Evolutionary conservation across 2,797 vertebrate species (phyloP), one percentile per base, ranked within the genome.

Genomic region (Antrozous pallidus): DNA sequence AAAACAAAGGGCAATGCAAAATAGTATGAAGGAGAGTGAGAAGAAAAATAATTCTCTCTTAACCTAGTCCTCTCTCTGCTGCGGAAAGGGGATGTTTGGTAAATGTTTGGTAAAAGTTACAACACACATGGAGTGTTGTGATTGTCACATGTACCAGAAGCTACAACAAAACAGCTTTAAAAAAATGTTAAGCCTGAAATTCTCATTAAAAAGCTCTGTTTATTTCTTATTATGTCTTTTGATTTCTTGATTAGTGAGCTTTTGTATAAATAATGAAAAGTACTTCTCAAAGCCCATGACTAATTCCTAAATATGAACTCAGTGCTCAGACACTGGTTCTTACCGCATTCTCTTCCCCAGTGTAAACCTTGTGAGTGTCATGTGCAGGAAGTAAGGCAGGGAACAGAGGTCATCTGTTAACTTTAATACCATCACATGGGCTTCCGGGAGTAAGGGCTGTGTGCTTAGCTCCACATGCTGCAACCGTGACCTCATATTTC

Each of bases 341-440:
- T n/a, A 78, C 63, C 78, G 28, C 51, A 56, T 63, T 88, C 84
- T 18, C 47, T 13, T 40, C 51, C 20, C 38, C 63, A 0, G 22
- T 65, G 58, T 33, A 31, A 91, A 90, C 91, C 97, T 82, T 4
- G 28, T 63, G 97, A 95, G 75, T 17, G 65, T 98, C 97, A 96
- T 77, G 89, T 77, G 97, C 91, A 1, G 0, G 67, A 93, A 77
- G 40, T 40, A 71, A 77, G 74, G 71, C 49, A 16, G 22, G 70
- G 56, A 80, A 91, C 71, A 67, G 51, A 70, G 2, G 1, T 40
- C 33, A 4, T 18, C n/a, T 81, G 90, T 73, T 22, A 38, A 17
- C 73, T 93, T 49, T n/a, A 3, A 5, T 31, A 26, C 49, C 69
- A 56, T 90, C 86, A 14, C 70, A 36, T 36, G 49, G 31, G 77